phyloP scores from a whole-genome alignment of 2,888 invertebrate species.

The Calameuta pallipes region DNA sequence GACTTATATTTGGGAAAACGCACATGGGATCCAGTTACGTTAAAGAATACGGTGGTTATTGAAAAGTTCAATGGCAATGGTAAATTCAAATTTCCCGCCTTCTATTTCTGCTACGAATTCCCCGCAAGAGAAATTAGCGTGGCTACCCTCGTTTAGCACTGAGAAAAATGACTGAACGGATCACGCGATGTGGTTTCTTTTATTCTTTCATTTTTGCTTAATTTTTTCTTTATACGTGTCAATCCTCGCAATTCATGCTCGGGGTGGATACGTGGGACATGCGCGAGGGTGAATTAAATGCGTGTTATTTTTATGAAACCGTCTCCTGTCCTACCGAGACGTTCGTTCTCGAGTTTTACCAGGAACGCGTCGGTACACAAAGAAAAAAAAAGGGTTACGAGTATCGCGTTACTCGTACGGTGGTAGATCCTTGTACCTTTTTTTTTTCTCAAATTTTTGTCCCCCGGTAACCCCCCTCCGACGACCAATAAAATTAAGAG shows the following conservation, averaged over 20 bases:
- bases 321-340: too few relatives aligned
- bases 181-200: constrained; percentile 10
- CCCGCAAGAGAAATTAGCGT: too few relatives aligned
- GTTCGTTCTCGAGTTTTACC: not conserved
- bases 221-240: constrained; percentile 11
- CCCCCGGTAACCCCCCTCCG: constrained; percentile 28
- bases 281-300: too few relatives aligned
- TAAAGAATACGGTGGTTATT: too few relatives aligned
- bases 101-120: too few relatives aligned
- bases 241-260: constrained; percentile 18
- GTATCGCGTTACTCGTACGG: constrained; percentile 35
- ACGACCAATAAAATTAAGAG: constrained; percentile 45
- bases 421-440: not conserved
- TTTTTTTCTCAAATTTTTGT: not conserved
- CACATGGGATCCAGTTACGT: constrained; percentile 9
- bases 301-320: constrained; percentile 32
- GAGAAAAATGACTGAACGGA: too few relatives aligned
- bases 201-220: constrained; percentile 3
- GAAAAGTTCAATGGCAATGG: too few relatives aligned
- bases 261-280: constrained; percentile 25
- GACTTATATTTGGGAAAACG: not conserved
- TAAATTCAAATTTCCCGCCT: too few relatives aligned
- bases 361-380: not conserved
- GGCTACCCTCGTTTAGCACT: too few relatives aligned
- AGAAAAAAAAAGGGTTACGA: constrained; percentile 21